These are phyloP conservation scores for Antrozous pallidus DNA, from an alignment of 2,797 vertebrate genomes.

Conservation along the genomic window DNA sequence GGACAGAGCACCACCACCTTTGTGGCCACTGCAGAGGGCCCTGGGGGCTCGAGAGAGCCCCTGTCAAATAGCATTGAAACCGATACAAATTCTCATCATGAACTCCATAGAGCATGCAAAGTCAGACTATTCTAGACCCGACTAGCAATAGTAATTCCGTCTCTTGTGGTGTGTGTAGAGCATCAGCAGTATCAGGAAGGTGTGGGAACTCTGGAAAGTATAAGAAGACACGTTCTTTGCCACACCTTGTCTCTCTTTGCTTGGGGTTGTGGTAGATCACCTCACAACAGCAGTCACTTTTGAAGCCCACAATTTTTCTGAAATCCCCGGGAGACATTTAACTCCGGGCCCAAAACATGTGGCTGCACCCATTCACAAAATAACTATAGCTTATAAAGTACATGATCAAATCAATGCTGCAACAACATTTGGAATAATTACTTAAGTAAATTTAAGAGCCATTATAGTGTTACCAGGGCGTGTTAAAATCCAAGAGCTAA, in stretches of 20 bases:
- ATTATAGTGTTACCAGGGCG: conserved; percentile 34
- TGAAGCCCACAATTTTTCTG: conserved; percentile 36
- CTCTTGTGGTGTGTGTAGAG: conserved; percentile 23
- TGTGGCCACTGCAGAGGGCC: neutral
- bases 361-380: conserved; percentile 47
- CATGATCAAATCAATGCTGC: conserved; percentile 43
- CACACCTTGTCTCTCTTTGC: conserved; percentile 1
- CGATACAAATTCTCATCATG: neutral
- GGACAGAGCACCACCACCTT: neutral
- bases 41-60: neutral
- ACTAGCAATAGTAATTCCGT: neutral
- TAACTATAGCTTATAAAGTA: neutral
- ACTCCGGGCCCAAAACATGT: conserved; percentile 46
- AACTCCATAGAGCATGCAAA: neutral
- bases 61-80: neutral
- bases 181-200: conserved; percentile 14
- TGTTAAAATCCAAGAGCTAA: conserved; percentile 45
- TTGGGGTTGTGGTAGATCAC: neutral
- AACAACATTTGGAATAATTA: neutral
- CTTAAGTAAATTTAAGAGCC: conserved; percentile 47
- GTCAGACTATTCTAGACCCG: neutral
- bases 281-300: neutral
- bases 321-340: neutral
- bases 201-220: conserved; percentile 43
- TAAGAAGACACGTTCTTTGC: neutral